Evolutionary conservation across 2,113 vertebrate species (phyloP), one percentile per base, ranked within the genome.

Genomic region (Eupsittula cactorum): DNA sequence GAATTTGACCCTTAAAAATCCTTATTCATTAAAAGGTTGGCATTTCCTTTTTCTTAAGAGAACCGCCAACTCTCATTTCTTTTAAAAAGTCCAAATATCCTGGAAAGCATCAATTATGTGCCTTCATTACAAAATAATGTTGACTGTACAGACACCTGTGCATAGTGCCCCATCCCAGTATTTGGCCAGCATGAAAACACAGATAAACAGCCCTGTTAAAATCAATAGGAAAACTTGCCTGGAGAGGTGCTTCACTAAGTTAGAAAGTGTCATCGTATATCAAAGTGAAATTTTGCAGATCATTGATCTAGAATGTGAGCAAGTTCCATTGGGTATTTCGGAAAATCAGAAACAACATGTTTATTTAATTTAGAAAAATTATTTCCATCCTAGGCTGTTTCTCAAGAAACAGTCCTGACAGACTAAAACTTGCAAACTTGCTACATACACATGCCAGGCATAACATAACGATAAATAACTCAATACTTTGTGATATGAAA

Each of bases 311-410:
- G 86, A 93, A 93, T 85, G 81, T 39, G 53, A 93, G 42, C 59
- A 88, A 28, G 59, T 81, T 92, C 86, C 78, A 88, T 60, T 90
- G 86, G 59, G 53, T 95, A 85, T 96, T 97, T 91, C 50, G 20
- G 82, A 90, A 96, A 95, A 88, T 93, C 78, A 92, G 86, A 92
- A 92, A 82, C 59, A 95, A 70, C 70, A 70, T 89, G 85, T 90
- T 96, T 89, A 85, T 93, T 95, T 97, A 74, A 95, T 93, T 97
- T 93, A 93, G 84, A 95, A 94, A 95, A 95, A 92, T 92, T 75
- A 86, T 60, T 88, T 95, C 86, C 2, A 20, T 93, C 78, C 95
- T 87, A 91, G 68, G 59, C 53, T 67, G 70, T 91, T 96, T 90
- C 81, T 96, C 53, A 69, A 85, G 69, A 84, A 96, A 85, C 31